A percentile compares a stretch with the other conserved stretches of the same genome.
Conservation (phyloP, 1,140 invertebrate species). For the Harpegnathos saltator region DNA sequence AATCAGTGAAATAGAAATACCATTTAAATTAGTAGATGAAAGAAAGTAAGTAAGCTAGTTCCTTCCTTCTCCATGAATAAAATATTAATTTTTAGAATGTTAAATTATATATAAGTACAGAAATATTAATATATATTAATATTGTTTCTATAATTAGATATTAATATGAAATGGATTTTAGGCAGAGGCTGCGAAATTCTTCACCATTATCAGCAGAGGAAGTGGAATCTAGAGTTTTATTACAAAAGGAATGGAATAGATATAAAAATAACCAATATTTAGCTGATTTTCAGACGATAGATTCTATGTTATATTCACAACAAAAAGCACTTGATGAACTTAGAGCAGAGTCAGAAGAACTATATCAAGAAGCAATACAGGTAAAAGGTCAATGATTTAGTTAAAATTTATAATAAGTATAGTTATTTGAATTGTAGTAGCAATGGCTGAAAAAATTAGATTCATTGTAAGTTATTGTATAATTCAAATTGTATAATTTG, state of each 20-base stretch:
- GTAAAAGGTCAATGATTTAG: conserved; percentile 82
- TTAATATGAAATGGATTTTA: conserved; percentile 78
- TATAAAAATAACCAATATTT: conserved; percentile 89
- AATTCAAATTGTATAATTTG: no score
- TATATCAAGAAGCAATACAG: conserved; percentile 93
- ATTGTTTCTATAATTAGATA: neutral
- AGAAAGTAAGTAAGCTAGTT: conserved; percentile 88
- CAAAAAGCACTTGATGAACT: conserved; percentile 92
- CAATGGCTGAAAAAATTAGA: neutral
- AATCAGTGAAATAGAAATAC: conserved; percentile 92
- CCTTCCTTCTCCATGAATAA: neutral
- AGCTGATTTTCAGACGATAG: conserved; percentile 89
- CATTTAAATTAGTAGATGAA: conserved; percentile 89
- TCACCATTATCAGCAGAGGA: conserved; percentile 84
- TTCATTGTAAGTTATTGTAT: neutral
- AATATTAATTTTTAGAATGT: neutral
- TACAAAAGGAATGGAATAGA: conserved; percentile 91
- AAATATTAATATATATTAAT: neutral
- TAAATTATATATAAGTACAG: neutral
- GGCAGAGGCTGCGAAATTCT: conserved; percentile 86
- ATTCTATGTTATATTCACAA: conserved; percentile 89
- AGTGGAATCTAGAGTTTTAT: conserved; percentile 85
- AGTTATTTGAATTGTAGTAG: no score
- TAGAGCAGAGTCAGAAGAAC: conserved; percentile 91
- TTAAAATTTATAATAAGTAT: neutral